Evolutionary conservation across 2,113 vertebrate genomes (phyloP), one percentile per base, ranked within the genome.

Genomic region (Melanocharis versteri): DNA sequence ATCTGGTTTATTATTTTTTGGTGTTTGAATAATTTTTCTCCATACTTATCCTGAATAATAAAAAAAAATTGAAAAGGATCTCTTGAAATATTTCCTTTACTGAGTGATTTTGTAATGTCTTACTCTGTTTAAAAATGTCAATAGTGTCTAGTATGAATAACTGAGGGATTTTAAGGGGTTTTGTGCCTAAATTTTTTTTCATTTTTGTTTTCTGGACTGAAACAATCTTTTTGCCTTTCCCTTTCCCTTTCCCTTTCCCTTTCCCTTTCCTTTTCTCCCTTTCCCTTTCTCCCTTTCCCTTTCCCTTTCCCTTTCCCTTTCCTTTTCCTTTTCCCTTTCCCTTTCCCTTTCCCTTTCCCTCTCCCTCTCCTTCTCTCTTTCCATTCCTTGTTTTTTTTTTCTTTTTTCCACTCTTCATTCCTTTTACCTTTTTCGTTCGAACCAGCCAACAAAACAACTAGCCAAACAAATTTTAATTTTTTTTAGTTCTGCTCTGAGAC

Each of bases 261-360:
- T 24, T 17, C 8, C n/a, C n/a, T n/a, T n/a, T n/a, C n/a, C n/a
- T n/a, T n/a, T n/a, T n/a, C n/a, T n/a, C n/a, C n/a, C n/a, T n/a
- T n/a, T n/a, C n/a, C n/a, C n/a, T n/a, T n/a, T n/a, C n/a, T 17
- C 23, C 13, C 18, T 44, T 8, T 31, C 22, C 17, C 11, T 42
- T 6, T 51, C 26, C 39, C 5, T 8, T 3, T 14, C 2, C 10
- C 2, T 26, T 19, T 11, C 9, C 9, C 7, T 18, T 3, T 15
- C 7, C 15, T 3, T 24, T 3, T 13, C 10, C 30, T 1, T 42
- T 3, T 18, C 8, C 12, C 4, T n/a, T 2, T 20, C 6, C 2
- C 5, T 16, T 1, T 28, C 7, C 12, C 44, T 31, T 0, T 48
- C 20, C 15, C 22, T 28, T 6, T 45, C 18, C 20, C 6, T 30